Evolutionary conservation across 1,140 invertebrate species (phyloP).

Genomic region (Drosophila arawakana): DNA sequence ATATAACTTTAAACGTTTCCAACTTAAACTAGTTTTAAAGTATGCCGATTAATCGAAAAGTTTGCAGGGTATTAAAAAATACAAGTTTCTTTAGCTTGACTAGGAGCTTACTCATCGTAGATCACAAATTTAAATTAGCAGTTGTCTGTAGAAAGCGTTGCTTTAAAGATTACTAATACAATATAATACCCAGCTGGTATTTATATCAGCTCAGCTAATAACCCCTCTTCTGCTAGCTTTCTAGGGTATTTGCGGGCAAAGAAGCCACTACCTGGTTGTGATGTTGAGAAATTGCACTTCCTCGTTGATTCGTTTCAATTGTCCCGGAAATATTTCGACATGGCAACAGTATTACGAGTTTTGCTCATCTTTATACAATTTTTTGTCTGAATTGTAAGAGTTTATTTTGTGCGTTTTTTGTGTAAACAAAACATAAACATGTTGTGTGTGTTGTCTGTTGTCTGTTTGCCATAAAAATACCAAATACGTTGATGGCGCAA

Average conservation of each 20-base stretch:
- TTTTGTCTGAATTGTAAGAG: conserved; percentile 19
- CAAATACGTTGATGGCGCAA: conserved; percentile 55
- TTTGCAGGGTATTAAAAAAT: no score
- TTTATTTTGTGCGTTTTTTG: conserved; percentile 26
- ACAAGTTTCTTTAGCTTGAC: no score
- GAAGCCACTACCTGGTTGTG: conserved; percentile 16
- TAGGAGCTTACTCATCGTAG: no score
- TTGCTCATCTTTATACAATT: conserved; percentile 6
- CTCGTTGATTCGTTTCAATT: conserved; percentile 21
- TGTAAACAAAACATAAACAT: conserved; percentile 73
- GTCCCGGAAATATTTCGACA: conserved; percentile 63
- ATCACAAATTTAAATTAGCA: no score
- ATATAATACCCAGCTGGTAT: no score
- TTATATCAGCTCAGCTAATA: no score
- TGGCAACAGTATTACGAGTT: conserved; percentile 51
- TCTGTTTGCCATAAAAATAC: conserved; percentile 75
- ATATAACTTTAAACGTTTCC: no score
- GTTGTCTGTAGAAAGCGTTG: no score
- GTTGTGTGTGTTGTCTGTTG: conserved; percentile 15
- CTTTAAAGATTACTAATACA: no score
- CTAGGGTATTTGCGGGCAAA: not conserved
- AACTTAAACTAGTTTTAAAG: no score
- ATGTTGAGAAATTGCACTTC: conserved; percentile 55
- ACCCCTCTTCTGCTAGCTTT: no score
- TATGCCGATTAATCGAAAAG: no score